phyloP scores from a whole-genome alignment of 2,113 vertebrate genomes.

The Lophius piscatorius region DNA sequence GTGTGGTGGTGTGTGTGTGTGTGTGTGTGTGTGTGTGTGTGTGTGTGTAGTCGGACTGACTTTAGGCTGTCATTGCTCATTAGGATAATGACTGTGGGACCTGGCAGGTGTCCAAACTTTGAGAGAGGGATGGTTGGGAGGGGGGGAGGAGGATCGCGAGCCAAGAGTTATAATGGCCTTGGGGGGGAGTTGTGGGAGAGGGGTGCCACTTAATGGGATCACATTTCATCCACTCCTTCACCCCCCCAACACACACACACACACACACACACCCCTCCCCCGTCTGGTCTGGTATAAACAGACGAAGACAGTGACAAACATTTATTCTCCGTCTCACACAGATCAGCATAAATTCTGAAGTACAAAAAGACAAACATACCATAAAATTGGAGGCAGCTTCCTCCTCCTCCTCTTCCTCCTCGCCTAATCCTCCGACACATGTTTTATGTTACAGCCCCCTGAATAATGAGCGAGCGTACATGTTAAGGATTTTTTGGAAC shows the following conservation, averaged over 20 bases:
- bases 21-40: conserved; percentile 25
- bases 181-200: background rate
- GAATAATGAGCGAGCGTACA: background rate
- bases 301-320: conserved; percentile 37
- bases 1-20: conserved; percentile 33
- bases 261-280: conserved; percentile 11
- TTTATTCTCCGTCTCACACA: conserved; percentile 16
- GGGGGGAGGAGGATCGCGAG: conserved; percentile 8
- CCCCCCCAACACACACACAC: conserved; percentile 7
- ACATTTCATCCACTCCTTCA: conserved; percentile 41
- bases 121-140: conserved; percentile 37
- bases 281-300: conserved; percentile 29
- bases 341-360: conserved; percentile 37
- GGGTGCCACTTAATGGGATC: conserved; percentile 40
- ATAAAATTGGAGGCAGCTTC: conserved; percentile 19
- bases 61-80: conserved; percentile 67
- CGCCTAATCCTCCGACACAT: conserved; percentile 17
- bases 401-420: conserved; percentile 16
- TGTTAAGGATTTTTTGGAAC: background rate
- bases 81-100: conserved; percentile 73
- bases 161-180: conserved; percentile 42
- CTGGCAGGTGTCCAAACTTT: conserved; percentile 71
- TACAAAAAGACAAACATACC: conserved; percentile 30
- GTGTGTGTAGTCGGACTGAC: conserved; percentile 55
- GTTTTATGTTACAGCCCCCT: conserved; percentile 16